Percentiles rank a stretch among this genome's conserved stretches.
Conservation (phyloP, 2,113 vertebrate genomes). For the Gila orcuttii region DNA sequence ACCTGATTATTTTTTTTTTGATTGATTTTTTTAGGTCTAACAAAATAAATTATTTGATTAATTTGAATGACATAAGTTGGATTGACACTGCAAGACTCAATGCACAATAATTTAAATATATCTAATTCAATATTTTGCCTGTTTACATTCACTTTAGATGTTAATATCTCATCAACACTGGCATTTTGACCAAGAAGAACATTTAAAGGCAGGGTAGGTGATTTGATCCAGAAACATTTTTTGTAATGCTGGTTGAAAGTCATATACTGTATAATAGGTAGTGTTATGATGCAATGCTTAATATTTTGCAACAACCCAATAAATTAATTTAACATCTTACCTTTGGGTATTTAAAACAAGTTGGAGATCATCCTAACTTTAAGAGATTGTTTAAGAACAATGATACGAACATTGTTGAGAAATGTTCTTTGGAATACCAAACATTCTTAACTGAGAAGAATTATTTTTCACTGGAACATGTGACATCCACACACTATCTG, state of each 20-base stretch:
- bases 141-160: not conserved
- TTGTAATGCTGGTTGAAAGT: too few species aligned
- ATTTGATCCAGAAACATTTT: too few species aligned
- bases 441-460: not conserved
- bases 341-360: not conserved
- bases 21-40: not conserved
- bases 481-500: not conserved
- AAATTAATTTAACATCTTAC: not conserved
- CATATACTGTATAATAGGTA: too few species aligned
- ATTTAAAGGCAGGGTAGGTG: too few species aligned
- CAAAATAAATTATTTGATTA: not conserved
- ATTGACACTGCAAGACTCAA: not conserved
- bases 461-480: not conserved
- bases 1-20: not conserved
- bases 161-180: not conserved
- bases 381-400: not conserved
- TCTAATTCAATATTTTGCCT: not conserved
- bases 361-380: not conserved
- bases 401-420: not conserved
- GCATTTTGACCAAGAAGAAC: not conserved
- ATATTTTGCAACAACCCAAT: not conserved
- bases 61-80: not conserved
- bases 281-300: too few species aligned
- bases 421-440: not conserved
- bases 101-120: too few species aligned